phyloP scores from a whole-genome alignment of 2,797 vertebrate genomes.

The Sciaenops ocellatus region DNA sequence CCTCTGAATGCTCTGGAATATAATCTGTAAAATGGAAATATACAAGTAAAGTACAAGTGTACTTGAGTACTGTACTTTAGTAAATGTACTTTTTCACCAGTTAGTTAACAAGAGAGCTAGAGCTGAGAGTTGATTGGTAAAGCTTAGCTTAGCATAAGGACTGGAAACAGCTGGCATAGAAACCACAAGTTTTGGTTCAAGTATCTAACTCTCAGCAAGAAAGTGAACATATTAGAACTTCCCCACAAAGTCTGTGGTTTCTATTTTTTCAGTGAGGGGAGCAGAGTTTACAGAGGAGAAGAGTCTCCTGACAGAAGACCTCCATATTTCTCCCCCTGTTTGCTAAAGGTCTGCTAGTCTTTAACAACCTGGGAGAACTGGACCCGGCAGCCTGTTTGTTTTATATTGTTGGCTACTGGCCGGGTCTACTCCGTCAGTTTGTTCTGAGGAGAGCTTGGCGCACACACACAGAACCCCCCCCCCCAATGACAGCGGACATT shows the following conservation, averaged over 20 bases:
- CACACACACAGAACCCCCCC: neutral
- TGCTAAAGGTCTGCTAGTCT: conserved; percentile 29
- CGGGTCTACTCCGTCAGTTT: neutral
- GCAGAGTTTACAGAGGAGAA: neutral
- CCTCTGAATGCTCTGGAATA: neutral
- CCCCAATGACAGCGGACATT: conserved; percentile 28
- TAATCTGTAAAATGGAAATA: neutral
- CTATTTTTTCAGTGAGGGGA: neutral
- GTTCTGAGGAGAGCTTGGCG: neutral
- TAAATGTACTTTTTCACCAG: neutral
- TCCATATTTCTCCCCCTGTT: conserved; percentile 18
- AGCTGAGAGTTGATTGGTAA: neutral
- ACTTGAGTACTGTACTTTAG: neutral
- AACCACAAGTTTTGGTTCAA: neutral
- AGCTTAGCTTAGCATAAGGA: neutral
- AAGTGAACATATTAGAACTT: neutral
- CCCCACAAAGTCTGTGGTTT: neutral
- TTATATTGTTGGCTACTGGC: conserved; percentile 30
- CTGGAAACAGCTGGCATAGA: too few relatives aligned
- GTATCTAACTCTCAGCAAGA: neutral
- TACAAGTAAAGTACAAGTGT: neutral
- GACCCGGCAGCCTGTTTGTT: conserved; percentile 14
- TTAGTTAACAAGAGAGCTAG: neutral
- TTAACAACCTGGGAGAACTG: conserved; percentile 25
- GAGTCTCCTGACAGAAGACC: conserved; percentile 1